Base-by-base conservation (phyloP, 1,140 invertebrate species). In the Dolichoris vasculosae region DNA sequence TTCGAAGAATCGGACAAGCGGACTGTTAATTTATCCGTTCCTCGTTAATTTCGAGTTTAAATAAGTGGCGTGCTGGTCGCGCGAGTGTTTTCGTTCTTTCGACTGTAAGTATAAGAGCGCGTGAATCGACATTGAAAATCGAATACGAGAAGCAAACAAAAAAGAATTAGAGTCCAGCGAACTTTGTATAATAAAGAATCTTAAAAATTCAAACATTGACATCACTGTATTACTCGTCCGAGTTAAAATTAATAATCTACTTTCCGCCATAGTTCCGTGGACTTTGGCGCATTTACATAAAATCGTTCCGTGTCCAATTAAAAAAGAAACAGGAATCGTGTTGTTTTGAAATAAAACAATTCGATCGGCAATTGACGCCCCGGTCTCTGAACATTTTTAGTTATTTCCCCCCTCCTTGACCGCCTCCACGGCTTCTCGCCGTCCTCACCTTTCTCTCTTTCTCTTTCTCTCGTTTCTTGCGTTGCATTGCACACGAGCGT, bases 391-490 rank as follows among this genome's bases (percentile, higher is more conserved):
- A 26, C n/a, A 63, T 79, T 55, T 76, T 55, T 77, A 77, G 46
- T 77, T 55, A 35, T 77, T 77, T 55, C 30, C 15, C 48, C 77
- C 35, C 26, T 6, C 77, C 35, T 32, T 9, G 6, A 7, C 3
- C 38, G 23, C 17, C 8, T 7, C 38, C 20, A 9, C 73, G 13
- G 2, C 73, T 48, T n/a, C 73, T 2, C 6, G 30, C 46, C 30
- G 26, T 55, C 43, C 77, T 64, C 59, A 35, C 38, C 15, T 64
- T 73, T 63, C 59, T 59, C 69, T 75, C 69, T 59, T 75, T 73
- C 81, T 83, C 55, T 2, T 83, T 83, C 55, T 82, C 79, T 69
- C 40, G 43, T 82, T 46, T 83, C 69, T 76, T 83, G 81, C 69
- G 77, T 76, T 51, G 75, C 77, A 63, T 51, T 79, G 77, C 77